Conservation (phyloP, 2,113 vertebrate species). For the Capra hircus region DNA sequence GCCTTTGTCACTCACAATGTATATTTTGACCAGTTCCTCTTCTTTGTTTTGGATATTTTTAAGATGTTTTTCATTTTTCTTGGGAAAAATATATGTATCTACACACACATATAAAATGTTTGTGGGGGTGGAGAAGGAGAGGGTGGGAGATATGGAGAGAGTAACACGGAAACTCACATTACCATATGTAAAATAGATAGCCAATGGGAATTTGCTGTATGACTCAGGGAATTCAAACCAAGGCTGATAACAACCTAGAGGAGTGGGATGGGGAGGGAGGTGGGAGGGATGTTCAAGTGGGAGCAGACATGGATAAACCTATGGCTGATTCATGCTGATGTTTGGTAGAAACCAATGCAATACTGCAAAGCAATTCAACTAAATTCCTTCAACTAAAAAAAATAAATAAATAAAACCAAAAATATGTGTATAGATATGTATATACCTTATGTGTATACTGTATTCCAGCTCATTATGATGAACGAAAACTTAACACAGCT, state of each 20-base stretch:
- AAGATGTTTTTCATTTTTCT: neutral
- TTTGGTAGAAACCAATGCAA: neutral
- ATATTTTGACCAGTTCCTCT: neutral
- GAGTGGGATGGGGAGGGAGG: neutral
- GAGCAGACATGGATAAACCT: accelerated
- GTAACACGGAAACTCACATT: neutral
- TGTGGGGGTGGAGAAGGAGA: neutral
- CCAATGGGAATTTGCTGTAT: neutral
- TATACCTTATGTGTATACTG: neutral
- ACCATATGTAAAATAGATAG: neutral
- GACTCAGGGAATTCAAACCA: neutral
- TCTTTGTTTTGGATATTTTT: neutral
- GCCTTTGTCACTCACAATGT: neutral
- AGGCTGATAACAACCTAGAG: neutral
- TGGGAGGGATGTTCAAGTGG: neutral
- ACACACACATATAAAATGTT: neutral
- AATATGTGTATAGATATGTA: neutral
- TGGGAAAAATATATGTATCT: neutral
- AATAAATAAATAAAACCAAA: neutral
- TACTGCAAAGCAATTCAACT: neutral
- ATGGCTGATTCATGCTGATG: neutral
- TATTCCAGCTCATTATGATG: neutral
- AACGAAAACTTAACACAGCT: neutral
- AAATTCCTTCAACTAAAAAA: neutral
- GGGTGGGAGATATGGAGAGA: neutral